A percentile compares a stretch with the other conserved stretches of the same genome.
phyloP scores from a whole-genome alignment of 2,888 invertebrate genomes.

The Itoplectis maculator region DNA sequence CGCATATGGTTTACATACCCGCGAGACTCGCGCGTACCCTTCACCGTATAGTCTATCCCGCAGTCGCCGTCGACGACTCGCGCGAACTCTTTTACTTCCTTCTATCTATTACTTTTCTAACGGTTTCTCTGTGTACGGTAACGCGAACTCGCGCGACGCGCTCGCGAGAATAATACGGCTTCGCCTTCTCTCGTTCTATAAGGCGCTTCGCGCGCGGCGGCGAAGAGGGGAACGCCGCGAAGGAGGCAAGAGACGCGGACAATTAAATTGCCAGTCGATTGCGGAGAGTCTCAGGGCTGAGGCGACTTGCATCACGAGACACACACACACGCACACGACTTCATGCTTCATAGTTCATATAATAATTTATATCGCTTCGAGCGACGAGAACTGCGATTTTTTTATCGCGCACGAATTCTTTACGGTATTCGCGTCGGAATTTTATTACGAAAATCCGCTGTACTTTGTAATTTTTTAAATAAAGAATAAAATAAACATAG shows the following conservation, averaged over 20 bases:
- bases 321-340: conserved; percentile 28
- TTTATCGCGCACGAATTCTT: not conserved
- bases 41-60: conserved; percentile 11
- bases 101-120: conserved; percentile 71
- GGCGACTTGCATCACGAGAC: conserved; percentile 8
- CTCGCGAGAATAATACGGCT: conserved; percentile 45
- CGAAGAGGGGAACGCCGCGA: not conserved
- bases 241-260: not conserved
- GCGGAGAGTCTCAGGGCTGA: conserved; percentile 19
- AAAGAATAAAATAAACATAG: too few relatives aligned
- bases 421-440: not conserved
- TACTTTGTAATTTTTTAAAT: too few relatives aligned
- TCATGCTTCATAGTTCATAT: conserved; percentile 5
- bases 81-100: conserved; percentile 41
- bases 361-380: not conserved
- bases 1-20: conserved; percentile 16
- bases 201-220: conserved; percentile 4
- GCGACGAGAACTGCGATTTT: not conserved
- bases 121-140: conserved; percentile 64
- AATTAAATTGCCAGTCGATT: conserved; percentile 35
- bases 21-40: conserved; percentile 10
- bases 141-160: conserved; percentile 26
- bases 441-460: not conserved
- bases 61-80: conserved; percentile 1
- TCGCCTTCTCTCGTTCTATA: conserved; percentile 29